These are phyloP conservation scores for Hippocampus comes DNA, from an alignment of 2,113 vertebrate species.

Conservation along the genomic window DNA sequence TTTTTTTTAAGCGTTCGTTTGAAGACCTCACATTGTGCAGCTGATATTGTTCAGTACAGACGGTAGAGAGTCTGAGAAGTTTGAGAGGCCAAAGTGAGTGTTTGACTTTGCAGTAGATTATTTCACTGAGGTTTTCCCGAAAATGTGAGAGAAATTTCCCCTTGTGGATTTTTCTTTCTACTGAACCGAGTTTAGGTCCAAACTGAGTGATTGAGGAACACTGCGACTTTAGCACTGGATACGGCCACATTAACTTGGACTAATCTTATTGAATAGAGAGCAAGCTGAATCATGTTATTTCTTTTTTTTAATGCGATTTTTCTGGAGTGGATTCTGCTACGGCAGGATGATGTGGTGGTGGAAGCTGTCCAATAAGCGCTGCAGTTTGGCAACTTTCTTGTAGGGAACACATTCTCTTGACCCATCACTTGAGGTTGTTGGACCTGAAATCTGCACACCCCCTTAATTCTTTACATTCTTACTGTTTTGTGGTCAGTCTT, in stretches of 20 bases:
- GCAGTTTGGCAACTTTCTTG: conserved; percentile 12
- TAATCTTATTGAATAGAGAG: conserved; percentile 14
- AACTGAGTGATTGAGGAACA: conserved; percentile 40
- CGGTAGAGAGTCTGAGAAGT: too few species aligned
- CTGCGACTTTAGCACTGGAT: conserved; percentile 29
- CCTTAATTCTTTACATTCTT: background rate
- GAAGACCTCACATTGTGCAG: background rate
- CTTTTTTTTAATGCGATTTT: background rate
- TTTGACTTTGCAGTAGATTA: background rate
- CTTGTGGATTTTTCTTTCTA: conserved; percentile 7
- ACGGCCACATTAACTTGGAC: conserved; percentile 27
- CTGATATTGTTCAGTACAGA: background rate
- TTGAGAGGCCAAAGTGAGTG: background rate
- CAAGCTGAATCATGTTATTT: conserved; percentile 29
- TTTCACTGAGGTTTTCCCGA: background rate
- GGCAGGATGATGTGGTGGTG: background rate
- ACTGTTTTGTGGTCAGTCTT: background rate
- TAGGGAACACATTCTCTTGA: conserved; percentile 14
- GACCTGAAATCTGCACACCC: background rate
- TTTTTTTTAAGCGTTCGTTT: too few species aligned
- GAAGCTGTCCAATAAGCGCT: background rate
- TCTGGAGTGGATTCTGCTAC: conserved; percentile 22
- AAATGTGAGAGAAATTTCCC: background rate
- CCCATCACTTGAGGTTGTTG: background rate
- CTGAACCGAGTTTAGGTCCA: conserved; percentile 31